Percentiles rank a stretch among this genome's conserved stretches.
Evolutionary conservation across 2,113 vertebrate species (phyloP).

Genomic region (Alethe diademata): DNA sequence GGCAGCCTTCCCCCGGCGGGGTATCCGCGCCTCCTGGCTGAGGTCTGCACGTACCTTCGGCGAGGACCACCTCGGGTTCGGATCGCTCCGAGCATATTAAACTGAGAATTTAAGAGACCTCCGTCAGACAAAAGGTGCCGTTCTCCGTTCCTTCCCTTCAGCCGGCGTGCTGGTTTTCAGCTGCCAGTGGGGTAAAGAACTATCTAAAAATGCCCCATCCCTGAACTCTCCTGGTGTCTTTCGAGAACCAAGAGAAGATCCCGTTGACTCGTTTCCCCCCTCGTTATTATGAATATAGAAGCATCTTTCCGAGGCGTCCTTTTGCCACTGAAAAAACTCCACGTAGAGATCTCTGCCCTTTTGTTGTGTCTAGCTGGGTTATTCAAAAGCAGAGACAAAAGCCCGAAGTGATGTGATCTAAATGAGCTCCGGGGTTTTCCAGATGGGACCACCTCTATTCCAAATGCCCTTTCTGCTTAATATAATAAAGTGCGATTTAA

Average conservation of each 20-base stretch:
- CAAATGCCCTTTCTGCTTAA: constrained; percentile 51
- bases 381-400: constrained; percentile 87
- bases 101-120: neutral
- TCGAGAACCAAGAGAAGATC: constrained; percentile 16
- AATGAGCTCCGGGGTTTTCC: constrained; percentile 90
- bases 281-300: neutral
- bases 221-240: constrained; percentile 20
- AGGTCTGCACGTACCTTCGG: constrained; percentile 12
- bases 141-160: neutral
- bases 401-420: constrained; percentile 87
- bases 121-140: constrained; percentile 54
- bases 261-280: constrained; percentile 7
- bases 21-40: neutral
- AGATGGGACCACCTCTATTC: constrained; percentile 90
- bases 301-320: constrained; percentile 57
- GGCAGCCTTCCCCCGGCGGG: neutral
- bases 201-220: neutral
- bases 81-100: neutral
- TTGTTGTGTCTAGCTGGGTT: constrained; percentile 74
- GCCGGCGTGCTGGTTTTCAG: neutral
- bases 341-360: constrained; percentile 66
- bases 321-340: constrained; percentile 61
- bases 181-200: neutral
- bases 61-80: neutral
- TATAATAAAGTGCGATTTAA: neutral